A percentile compares a stretch with the other conserved stretches of the same genome.
Evolutionary conservation across 2,888 invertebrate genomes (phyloP).

Genomic region (Lapara coniferarum): DNA sequence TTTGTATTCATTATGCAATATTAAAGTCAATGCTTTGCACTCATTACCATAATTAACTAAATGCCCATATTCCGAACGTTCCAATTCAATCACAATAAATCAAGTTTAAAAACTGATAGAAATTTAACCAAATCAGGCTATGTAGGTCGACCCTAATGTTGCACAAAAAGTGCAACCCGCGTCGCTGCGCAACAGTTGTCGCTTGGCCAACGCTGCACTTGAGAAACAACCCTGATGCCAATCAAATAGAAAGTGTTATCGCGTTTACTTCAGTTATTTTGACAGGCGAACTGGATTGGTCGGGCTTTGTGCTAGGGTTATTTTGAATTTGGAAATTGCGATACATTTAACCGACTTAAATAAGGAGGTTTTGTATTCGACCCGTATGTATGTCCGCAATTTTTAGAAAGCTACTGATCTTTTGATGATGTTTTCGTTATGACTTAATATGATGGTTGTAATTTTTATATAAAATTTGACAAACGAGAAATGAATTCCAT

Average conservation of each 20-base stretch:
- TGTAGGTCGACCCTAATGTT: slow-evolving; percentile 60
- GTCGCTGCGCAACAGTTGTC: slow-evolving; percentile 37
- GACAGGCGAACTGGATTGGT: no score
- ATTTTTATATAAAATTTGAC: no score
- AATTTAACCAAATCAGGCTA: slow-evolving; percentile 40
- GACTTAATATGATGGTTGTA: no score
- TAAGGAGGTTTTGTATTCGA: no score
- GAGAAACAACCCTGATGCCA: slow-evolving; percentile 51
- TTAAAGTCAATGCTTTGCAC: background rate
- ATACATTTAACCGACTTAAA: no score
- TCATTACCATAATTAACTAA: background rate
- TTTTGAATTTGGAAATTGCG: no score
- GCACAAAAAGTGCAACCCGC: slow-evolving; percentile 51
- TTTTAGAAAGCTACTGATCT: no score
- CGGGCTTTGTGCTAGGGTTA: no score
- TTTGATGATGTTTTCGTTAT: no score
- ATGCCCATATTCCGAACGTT: background rate
- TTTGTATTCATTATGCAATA: no score
- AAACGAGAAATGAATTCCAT: no score
- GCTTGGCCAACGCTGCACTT: slow-evolving; percentile 50
- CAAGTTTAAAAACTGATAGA: slow-evolving; percentile 18
- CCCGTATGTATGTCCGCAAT: no score
- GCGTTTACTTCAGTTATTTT: background rate
- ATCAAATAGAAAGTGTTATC: slow-evolving; percentile 18
- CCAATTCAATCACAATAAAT: background rate